Evolutionary conservation across 2,888 invertebrate species (phyloP).

Genomic region (Drosophila stalkeri): DNA sequence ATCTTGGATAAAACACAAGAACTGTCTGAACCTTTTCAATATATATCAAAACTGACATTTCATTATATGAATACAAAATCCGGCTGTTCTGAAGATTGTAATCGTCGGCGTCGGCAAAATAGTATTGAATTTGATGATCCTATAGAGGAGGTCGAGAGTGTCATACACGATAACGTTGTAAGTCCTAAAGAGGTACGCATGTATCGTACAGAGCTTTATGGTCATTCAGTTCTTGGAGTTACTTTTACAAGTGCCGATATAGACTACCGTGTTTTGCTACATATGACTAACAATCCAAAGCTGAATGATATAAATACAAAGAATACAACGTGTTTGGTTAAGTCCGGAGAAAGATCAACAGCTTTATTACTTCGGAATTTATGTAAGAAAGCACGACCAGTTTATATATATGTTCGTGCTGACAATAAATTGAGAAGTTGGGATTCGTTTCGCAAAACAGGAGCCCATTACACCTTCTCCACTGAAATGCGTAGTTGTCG

Average conservation of each 20-base stretch:
- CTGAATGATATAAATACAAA: constrained; percentile 32
- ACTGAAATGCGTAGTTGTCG: constrained; percentile 51
- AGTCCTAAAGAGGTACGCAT: constrained; percentile 40
- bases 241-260: constrained; percentile 44
- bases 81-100: neutral
- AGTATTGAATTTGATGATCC: constrained; percentile 47
- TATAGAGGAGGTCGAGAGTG: constrained; percentile 47
- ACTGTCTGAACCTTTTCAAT: constrained; percentile 42
- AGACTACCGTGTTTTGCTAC: constrained; percentile 31
- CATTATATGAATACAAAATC: constrained; percentile 26
- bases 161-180: constrained; percentile 41
- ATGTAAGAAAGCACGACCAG: constrained; percentile 31
- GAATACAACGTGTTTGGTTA: constrained; percentile 31
- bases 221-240: constrained; percentile 42
- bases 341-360: constrained; percentile 10
- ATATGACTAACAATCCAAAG: constrained; percentile 42
- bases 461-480: constrained; percentile 41
- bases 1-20: constrained; percentile 32
- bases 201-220: constrained; percentile 50
- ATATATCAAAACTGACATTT: constrained; percentile 41
- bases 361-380: constrained; percentile 41
- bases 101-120: neutral
- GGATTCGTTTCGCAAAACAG: constrained; percentile 7
- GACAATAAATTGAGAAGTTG: constrained; percentile 11
- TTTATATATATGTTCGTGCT: constrained; percentile 45